Base-by-base conservation (phyloP, 1,140 invertebrate genomes). In the Cepaea nemoralis region DNA sequence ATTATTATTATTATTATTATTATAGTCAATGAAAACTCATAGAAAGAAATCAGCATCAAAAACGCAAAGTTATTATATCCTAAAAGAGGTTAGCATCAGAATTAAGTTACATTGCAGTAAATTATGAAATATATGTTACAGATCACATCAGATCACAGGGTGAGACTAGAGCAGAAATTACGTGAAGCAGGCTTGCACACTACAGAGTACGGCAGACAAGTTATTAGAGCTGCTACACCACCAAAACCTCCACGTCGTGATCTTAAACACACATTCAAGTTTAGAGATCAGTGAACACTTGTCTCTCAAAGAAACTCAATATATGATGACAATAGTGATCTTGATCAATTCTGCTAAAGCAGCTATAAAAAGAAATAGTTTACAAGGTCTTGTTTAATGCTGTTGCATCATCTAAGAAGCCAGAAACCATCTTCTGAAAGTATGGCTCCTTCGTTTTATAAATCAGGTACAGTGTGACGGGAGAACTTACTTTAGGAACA, bases 81-180 rank as follows among this genome's bases (percentile, higher is more conserved):
- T n/a, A n/a, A n/a, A n/a, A n/a, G n/a, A n/a, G n/a, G n/a, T n/a
- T n/a, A n/a, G n/a, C n/a, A n/a, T n/a, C n/a, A n/a, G n/a, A n/a
- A n/a, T n/a, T n/a, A n/a, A n/a, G n/a, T n/a, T n/a, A n/a, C n/a
- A n/a, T n/a, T n/a, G n/a, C n/a, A n/a, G n/a, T n/a, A n/a, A n/a
- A n/a, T n/a, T n/a, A n/a, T n/a, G n/a, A n/a, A n/a, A n/a, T n/a
- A n/a, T n/a, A n/a, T n/a, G n/a, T n/a, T 84, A 27, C 81, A 91
- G 90, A 87, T 91, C 14, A 89, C 87, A 14, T 85, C 87, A 31
- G 90, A 91, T 78, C 90, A 89, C 31, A 76, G 90, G 42, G 79
- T 91, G 33, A 83, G 84, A 59, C 81, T 91, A 67, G 90, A 91
- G 74, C 70, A 85, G 24, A 85, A 83, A 37, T 82, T 91, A 39